Evolutionary conservation across 2,797 vertebrate species (phyloP).

Genomic region (Acrossocheilus fasciatus): DNA sequence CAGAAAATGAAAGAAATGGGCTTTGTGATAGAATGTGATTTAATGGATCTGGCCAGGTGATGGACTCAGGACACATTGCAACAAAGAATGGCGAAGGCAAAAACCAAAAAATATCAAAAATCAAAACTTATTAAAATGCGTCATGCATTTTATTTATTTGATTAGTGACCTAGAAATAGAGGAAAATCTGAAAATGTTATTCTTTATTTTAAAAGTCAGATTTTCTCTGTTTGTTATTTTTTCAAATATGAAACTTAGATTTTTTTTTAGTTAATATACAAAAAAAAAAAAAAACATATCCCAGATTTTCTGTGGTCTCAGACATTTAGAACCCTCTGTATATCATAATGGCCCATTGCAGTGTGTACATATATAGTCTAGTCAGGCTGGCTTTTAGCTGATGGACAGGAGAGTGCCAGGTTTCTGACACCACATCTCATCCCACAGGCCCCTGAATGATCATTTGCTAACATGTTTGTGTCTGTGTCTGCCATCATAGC

Average conservation of each 20-base stretch:
- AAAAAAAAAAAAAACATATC: background rate
- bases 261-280: background rate
- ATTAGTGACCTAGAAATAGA: background rate
- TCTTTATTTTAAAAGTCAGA: background rate
- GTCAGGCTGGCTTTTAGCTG: constrained; percentile 23
- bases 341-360: background rate
- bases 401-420: constrained; percentile 42
- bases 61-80: background rate
- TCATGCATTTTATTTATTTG: background rate
- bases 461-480: constrained; percentile 47
- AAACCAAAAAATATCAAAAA: background rate
- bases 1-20: constrained; percentile 46
- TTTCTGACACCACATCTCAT: constrained; percentile 29
- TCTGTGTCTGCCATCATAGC: constrained; percentile 40
- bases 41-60: constrained; percentile 21
- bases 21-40: constrained; percentile 19
- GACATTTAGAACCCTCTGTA: background rate
- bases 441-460: constrained; percentile 23
- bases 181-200: background rate
- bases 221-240: too few species aligned
- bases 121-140: background rate
- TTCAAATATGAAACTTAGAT: background rate
- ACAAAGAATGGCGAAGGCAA: background rate
- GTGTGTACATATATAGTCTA: background rate
- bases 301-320: background rate